Conservation (phyloP, 2,113 vertebrate species). For the Cyphomyrus plagiostoma region DNA sequence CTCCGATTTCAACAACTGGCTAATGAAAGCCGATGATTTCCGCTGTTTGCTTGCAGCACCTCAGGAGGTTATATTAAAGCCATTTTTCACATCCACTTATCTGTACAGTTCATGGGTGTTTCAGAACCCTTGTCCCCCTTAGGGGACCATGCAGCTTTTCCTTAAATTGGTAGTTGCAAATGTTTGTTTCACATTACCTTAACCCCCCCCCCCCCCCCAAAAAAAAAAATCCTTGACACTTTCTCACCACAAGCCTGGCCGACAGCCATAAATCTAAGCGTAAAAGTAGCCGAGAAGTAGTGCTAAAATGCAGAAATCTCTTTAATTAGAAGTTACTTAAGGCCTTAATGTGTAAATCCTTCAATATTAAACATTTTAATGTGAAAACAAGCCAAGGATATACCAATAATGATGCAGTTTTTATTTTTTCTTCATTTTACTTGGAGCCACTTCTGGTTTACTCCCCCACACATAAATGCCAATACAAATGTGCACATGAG, state of each 20-base stretch:
- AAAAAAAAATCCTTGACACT: background rate
- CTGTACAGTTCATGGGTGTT: background rate
- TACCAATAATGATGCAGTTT: background rate
- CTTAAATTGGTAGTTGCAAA: background rate
- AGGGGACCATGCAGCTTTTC: background rate
- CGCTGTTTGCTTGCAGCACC: background rate
- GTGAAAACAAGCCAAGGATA: background rate
- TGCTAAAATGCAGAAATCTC: background rate
- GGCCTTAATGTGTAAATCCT: background rate
- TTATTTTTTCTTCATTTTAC: background rate
- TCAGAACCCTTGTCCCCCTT: background rate
- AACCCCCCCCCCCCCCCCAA: background rate
- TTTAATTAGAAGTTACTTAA: background rate
- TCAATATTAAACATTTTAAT: background rate
- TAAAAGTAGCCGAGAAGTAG: background rate
- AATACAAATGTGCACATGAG: background rate
- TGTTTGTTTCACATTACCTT: background rate
- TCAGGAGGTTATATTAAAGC: background rate
- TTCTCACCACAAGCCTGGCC: background rate
- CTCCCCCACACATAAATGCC: background rate
- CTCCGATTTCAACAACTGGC: background rate
- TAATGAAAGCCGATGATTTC: background rate
- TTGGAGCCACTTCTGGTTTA: background rate
- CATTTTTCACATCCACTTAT: background rate
- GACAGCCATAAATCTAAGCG: background rate